Evolutionary conservation across 2,888 invertebrate genomes (phyloP).

Genomic region (Drosophila kuntzei): DNA sequence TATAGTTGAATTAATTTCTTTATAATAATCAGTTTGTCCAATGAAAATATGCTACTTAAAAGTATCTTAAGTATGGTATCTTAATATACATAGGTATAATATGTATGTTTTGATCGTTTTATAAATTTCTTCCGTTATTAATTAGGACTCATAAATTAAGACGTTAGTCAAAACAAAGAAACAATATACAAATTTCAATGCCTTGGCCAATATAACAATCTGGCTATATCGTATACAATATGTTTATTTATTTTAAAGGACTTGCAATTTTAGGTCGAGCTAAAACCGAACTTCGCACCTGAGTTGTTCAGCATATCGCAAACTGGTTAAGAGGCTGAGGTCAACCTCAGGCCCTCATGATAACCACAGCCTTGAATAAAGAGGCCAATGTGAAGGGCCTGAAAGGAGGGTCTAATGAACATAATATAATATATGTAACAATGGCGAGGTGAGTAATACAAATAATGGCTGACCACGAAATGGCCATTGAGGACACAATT

Average conservation of each 20-base stretch:
- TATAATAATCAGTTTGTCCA: too few species aligned
- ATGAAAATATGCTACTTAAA: too few species aligned
- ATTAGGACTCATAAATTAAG: too few species aligned
- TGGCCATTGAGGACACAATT: slow-evolving; percentile 62
- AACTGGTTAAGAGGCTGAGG: slow-evolving; percentile 1
- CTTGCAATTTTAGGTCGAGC: neutral
- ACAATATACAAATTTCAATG: too few species aligned
- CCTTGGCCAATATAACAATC: neutral
- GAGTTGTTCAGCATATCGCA: neutral
- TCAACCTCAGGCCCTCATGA: neutral
- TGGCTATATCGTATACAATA: neutral
- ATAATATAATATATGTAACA: slow-evolving; percentile 18
- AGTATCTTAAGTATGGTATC: too few species aligned
- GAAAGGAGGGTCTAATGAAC: slow-evolving; percentile 7
- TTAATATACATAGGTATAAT: too few species aligned
- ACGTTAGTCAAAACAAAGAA: too few species aligned
- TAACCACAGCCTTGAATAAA: slow-evolving; percentile 33
- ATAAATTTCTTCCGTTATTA: too few species aligned
- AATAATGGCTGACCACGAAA: slow-evolving; percentile 66
- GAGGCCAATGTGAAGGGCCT: neutral
- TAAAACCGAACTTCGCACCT: slow-evolving; percentile 9
- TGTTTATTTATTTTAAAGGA: neutral
- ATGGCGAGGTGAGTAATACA: slow-evolving; percentile 45
- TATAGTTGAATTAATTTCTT: too few species aligned
- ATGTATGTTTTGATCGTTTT: too few species aligned